A percentile compares a stretch with the other conserved stretches of the same genome.
Evolutionary conservation across 2,888 invertebrate species (phyloP).

Genomic region (Bugulina stolonifera): DNA sequence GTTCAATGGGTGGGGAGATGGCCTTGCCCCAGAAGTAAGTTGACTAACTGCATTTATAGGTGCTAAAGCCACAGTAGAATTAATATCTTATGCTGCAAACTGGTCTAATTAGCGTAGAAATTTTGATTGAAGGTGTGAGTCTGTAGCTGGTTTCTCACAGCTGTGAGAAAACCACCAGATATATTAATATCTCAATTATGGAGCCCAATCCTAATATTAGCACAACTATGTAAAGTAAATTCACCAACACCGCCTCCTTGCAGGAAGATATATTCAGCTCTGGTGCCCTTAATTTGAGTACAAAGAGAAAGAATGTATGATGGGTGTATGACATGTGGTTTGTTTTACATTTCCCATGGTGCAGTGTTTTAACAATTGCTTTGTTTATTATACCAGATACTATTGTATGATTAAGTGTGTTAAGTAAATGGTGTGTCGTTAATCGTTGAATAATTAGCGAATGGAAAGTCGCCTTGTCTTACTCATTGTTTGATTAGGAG

Average conservation of each 20-base stretch:
- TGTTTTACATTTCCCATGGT: not conserved
- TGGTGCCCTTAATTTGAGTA: not conserved
- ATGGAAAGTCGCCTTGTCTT: not conserved
- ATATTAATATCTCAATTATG: too few relatives aligned
- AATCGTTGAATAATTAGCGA: not conserved
- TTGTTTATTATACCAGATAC: not conserved
- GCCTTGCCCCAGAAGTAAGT: conserved; percentile 37
- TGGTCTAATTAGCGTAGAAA: too few relatives aligned
- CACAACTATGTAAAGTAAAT: too few relatives aligned
- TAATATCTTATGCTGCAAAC: too few relatives aligned
- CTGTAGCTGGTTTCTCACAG: too few relatives aligned
- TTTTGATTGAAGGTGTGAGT: too few relatives aligned
- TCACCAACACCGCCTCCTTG: not conserved
- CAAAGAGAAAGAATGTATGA: not conserved
- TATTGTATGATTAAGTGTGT: not conserved
- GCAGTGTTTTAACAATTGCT: not conserved
- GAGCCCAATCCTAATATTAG: too few relatives aligned
- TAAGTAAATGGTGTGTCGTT: not conserved
- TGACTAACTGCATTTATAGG: too few relatives aligned
- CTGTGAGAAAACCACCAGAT: too few relatives aligned
- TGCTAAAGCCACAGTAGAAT: too few relatives aligned
- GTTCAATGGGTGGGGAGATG: conserved; percentile 43
- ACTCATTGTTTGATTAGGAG: not conserved
- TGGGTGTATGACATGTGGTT: not conserved
- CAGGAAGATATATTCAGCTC: not conserved